A percentile compares a stretch with the other conserved stretches of the same genome.
Evolutionary conservation across 2,797 vertebrate genomes (phyloP).

Genomic region (Micrastur ruficollis): DNA sequence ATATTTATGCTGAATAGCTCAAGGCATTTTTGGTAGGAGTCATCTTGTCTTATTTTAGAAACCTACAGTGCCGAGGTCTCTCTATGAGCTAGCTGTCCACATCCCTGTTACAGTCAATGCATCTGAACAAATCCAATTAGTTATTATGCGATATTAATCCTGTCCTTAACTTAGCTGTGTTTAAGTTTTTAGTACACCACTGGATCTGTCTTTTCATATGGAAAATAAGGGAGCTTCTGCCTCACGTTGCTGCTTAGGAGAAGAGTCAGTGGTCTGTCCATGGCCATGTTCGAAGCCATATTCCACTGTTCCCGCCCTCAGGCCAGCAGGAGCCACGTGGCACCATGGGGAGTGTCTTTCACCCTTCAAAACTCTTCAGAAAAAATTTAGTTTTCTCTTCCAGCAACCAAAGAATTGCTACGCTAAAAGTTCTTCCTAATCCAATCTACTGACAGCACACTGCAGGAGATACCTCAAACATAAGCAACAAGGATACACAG

Average conservation of each 20-base stretch:
- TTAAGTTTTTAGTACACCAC: background rate
- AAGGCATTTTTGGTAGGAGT: background rate
- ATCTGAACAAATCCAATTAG: background rate
- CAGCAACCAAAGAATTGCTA: background rate
- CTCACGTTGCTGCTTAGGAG: background rate
- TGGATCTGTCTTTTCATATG: background rate
- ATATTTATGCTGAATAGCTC: background rate
- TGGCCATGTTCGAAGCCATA: background rate
- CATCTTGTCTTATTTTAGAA: background rate
- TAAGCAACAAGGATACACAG: background rate
- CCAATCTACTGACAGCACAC: background rate
- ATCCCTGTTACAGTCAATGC: background rate
- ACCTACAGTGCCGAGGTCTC: background rate
- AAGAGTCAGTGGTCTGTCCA: background rate
- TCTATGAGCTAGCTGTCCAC: background rate
- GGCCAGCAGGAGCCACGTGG: background rate
- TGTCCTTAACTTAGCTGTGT: background rate
- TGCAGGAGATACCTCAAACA: background rate
- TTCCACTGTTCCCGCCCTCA: background rate
- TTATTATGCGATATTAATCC: background rate
- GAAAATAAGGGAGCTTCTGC: background rate
- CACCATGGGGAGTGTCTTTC: background rate
- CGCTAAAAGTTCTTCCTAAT: background rate
- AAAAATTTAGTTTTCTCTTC: background rate
- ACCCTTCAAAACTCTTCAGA: background rate